Conservation (phyloP, 2,113 vertebrate genomes). For the Astatoreochromis straeleni region DNA sequence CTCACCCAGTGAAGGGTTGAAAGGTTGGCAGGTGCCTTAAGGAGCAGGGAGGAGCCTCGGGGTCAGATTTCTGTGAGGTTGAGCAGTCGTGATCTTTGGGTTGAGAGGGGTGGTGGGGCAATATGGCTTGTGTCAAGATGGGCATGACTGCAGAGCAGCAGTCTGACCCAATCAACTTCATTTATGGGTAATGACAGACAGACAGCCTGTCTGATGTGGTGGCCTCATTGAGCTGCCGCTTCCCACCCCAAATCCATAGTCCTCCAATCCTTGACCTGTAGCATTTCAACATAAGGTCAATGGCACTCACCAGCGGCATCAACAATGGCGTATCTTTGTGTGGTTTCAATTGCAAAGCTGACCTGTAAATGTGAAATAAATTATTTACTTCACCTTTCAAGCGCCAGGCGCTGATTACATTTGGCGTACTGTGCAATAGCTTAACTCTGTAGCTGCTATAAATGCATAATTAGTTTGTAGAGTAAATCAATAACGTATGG, state of each 20-base stretch:
- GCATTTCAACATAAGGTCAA: conserved; percentile 10
- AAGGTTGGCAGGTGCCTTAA: conserved; percentile 69
- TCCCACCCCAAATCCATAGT: conserved; percentile 43
- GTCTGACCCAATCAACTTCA: conserved; percentile 44
- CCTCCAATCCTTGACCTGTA: conserved; percentile 47
- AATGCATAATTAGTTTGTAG: conserved; percentile 22
- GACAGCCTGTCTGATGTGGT: background rate
- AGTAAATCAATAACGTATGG: background rate
- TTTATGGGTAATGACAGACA: conserved; percentile 27
- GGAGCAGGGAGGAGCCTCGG: conserved; percentile 17
- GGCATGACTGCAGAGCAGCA: conserved; percentile 1
- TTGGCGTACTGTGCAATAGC: background rate
- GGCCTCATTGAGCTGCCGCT: conserved; percentile 43
- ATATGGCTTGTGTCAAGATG: conserved; percentile 16
- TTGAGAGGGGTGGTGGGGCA: background rate
- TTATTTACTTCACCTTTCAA: background rate
- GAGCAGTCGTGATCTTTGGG: background rate
- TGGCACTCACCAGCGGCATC: background rate
- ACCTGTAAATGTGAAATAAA: background rate
- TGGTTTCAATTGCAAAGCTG: background rate
- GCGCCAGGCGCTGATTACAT: background rate
- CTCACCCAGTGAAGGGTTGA: conserved; percentile 55
- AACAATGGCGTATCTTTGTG: background rate
- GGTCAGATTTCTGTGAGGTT: conserved; percentile 54
- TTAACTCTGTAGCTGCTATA: background rate